phyloP scores from a whole-genome alignment of 2,888 invertebrate species.

The Idaea aversata region DNA sequence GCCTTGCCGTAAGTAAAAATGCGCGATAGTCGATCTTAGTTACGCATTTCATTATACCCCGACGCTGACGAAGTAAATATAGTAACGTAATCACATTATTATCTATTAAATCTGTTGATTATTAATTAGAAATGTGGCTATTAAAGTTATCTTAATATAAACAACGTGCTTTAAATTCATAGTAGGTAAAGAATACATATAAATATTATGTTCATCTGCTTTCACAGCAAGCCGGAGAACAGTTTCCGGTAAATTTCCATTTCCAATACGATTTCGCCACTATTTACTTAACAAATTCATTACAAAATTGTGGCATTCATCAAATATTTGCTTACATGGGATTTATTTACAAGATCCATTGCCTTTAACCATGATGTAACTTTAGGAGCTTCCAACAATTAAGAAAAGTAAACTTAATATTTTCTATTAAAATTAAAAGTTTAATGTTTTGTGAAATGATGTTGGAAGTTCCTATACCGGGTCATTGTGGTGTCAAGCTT shows the following conservation, averaged over 20 bases:
- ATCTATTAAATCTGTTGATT: background rate
- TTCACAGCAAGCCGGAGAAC: background rate
- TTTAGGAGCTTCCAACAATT: slow-evolving; percentile 41
- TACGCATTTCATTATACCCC: background rate
- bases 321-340: slow-evolving; percentile 42
- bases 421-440: background rate
- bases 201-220: background rate
- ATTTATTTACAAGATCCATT: slow-evolving; percentile 30
- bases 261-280: slow-evolving; percentile 9
- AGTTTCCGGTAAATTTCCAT: background rate
- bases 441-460: slow-evolving; percentile 13
- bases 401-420: background rate
- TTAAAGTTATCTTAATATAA: background rate
- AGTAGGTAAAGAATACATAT: background rate
- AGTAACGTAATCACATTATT: too few species aligned
- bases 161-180: background rate
- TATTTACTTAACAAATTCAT: slow-evolving; percentile 17
- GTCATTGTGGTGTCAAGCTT: slow-evolving; percentile 62
- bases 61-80: background rate
- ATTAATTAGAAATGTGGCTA: background rate
- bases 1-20: background rate
- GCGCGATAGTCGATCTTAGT: background rate
- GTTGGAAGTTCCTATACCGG: slow-evolving; percentile 53
- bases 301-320: slow-evolving; percentile 33
- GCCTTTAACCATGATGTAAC: slow-evolving; percentile 35